Evolutionary conservation across 2,888 invertebrate species (phyloP).

Genomic region (Marasmarcha lunaedactyla): DNA sequence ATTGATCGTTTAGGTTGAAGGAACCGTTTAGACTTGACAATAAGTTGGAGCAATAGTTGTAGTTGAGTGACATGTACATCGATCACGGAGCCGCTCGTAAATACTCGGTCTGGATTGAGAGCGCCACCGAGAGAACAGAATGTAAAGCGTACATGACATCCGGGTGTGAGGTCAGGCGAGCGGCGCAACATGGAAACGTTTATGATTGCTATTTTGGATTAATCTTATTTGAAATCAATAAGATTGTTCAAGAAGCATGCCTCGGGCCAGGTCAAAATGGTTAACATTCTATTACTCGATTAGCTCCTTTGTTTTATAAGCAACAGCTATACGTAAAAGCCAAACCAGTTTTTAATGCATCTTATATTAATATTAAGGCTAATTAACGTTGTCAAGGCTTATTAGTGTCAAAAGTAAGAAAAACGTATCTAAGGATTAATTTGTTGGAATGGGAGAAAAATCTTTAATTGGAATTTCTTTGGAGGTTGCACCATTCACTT

Average conservation of each 20-base stretch:
- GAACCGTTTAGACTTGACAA: conserved; percentile 2
- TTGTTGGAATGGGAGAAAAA: too few relatives aligned
- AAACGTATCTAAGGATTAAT: too few relatives aligned
- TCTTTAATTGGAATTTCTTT: too few relatives aligned
- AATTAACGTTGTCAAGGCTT: too few relatives aligned
- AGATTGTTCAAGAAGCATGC: conserved; percentile 44
- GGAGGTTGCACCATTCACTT: too few relatives aligned
- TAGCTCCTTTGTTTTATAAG: too few relatives aligned
- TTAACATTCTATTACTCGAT: conserved; percentile 24
- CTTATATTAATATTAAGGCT: too few relatives aligned
- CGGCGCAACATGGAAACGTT: conserved; percentile 56
- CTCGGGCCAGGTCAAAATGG: conserved; percentile 47
- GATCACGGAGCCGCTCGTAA: conserved; percentile 34
- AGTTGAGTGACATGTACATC: conserved; percentile 26
- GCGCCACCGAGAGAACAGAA: conserved; percentile 38
- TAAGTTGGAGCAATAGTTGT: conserved; percentile 16
- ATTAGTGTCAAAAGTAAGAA: too few relatives aligned
- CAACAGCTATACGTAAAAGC: too few relatives aligned
- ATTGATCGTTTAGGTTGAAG: too few relatives aligned
- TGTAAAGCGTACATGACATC: conserved; percentile 58
- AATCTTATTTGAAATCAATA: conserved; percentile 57
- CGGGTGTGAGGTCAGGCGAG: conserved; percentile 57
- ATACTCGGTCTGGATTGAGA: conserved; percentile 38
- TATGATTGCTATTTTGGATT: conserved; percentile 36
- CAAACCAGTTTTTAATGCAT: too few relatives aligned